phyloP scores from a whole-genome alignment of 2,888 invertebrate species.

The Agonopterix heracliana region DNA sequence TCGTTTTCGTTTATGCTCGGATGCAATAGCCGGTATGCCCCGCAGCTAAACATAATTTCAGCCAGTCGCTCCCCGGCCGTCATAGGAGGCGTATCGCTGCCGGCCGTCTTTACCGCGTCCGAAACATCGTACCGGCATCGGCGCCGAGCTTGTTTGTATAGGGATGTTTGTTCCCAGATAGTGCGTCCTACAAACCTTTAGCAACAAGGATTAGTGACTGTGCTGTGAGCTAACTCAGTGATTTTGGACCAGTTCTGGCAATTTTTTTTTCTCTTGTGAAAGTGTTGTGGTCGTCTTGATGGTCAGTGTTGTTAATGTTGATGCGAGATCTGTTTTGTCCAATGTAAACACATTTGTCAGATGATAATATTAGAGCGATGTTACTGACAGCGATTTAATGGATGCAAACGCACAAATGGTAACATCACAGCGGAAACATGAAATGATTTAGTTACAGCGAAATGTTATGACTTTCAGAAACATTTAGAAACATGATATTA shows the following conservation, averaged over 20 bases:
- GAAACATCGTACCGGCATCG: conserved; percentile 44
- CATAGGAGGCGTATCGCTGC: conserved; percentile 51
- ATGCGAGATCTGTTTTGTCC: conserved; percentile 60
- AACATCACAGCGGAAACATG: conserved; percentile 51
- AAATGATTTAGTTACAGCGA: conserved; percentile 53
- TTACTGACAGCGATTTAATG: conserved; percentile 50
- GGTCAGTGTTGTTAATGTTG: conserved; percentile 52
- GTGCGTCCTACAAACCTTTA: conserved; percentile 52
- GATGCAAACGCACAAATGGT: conserved; percentile 40
- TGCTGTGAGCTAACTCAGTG: conserved; percentile 44
- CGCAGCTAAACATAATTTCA: conserved; percentile 70
- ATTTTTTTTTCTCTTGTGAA: conserved; percentile 31
- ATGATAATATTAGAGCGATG: conserved; percentile 36
- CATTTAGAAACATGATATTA: conserved; percentile 34
- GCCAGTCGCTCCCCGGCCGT: conserved; percentile 64
- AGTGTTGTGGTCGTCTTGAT: conserved; percentile 45
- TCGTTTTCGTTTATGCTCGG: conserved; percentile 68
- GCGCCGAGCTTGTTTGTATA: conserved; percentile 48
- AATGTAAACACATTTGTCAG: conserved; percentile 62
- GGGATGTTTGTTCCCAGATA: conserved; percentile 68
- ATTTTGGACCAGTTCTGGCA: conserved; percentile 18
- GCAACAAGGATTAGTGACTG: conserved; percentile 46
- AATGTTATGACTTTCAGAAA: conserved; percentile 39
- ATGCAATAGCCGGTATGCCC: conserved; percentile 75
- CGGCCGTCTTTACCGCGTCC: conserved; percentile 39